Evolutionary conservation across 1,140 invertebrate genomes (phyloP).

Genomic region (Drosophila pseudoananassae): DNA sequence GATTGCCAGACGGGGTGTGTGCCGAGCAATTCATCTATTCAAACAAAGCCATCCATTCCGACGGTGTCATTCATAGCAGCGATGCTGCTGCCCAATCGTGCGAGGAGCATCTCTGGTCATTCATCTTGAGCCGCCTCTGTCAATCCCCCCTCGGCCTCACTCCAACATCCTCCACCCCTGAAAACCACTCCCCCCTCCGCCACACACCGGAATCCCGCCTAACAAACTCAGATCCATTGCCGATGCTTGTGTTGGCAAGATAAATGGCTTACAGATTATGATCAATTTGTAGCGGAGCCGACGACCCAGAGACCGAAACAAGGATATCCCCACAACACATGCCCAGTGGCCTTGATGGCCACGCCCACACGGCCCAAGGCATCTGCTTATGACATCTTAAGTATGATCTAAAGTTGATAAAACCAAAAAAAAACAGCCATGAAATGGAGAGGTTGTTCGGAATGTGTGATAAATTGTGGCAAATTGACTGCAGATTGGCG

Average conservation of each 20-base stretch:
- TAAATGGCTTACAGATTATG: conserved; percentile 79
- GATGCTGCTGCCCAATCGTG: conserved; percentile 69
- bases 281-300: conserved; percentile 74
- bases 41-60: conserved; percentile 80
- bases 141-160: conserved; percentile 10
- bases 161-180: neutral
- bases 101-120: conserved; percentile 69
- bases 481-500: conserved; percentile 55
- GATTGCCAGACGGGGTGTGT: conserved; percentile 35
- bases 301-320: conserved; percentile 15
- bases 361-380: conserved; percentile 50
- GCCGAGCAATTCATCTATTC: conserved; percentile 76
- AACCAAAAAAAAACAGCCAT: conserved; percentile 11
- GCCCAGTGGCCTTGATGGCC: conserved; percentile 54
- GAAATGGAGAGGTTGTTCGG: conserved; percentile 16
- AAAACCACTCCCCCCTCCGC: neutral
- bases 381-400: conserved; percentile 78
- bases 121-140: conserved; percentile 64
- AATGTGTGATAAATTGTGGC: conserved; percentile 60
- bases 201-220: neutral
- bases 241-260: conserved; percentile 52
- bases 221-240: conserved; percentile 39
- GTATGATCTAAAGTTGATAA: conserved; percentile 36
- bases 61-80: conserved; percentile 65
- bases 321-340: conserved; percentile 36